phyloP scores from a whole-genome alignment of 2,797 vertebrate species.

The Neosalanx taihuensis region DNA sequence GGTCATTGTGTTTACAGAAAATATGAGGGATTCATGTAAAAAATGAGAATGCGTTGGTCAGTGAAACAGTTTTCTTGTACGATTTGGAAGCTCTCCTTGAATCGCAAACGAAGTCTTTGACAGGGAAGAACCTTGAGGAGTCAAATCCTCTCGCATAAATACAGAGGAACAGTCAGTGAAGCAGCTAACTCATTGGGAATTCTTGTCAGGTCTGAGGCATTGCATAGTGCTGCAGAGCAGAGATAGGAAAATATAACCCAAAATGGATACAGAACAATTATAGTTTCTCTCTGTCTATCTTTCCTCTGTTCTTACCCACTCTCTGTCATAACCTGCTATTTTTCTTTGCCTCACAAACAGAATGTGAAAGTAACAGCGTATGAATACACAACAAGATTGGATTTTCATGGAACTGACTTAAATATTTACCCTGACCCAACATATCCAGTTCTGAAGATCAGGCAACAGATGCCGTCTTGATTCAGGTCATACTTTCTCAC shows the following conservation, averaged over 20 bases:
- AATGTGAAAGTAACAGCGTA: not conserved
- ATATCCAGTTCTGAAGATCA: not conserved
- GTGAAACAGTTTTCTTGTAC: conserved; percentile 36
- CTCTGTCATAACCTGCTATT: conserved; percentile 15
- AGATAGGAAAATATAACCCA: conserved; percentile 75
- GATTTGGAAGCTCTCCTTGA: conserved; percentile 50
- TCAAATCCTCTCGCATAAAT: conserved; percentile 72
- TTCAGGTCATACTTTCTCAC: too few relatives aligned
- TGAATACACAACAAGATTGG: not conserved
- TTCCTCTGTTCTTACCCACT: conserved; percentile 26
- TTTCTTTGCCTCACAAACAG: not conserved
- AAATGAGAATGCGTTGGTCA: not conserved
- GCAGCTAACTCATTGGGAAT: conserved; percentile 76
- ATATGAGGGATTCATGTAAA: not conserved
- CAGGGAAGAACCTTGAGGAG: conserved; percentile 70
- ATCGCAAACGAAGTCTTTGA: conserved; percentile 65
- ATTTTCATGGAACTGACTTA: not conserved
- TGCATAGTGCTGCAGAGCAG: conserved; percentile 69
- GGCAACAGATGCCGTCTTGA: too few relatives aligned
- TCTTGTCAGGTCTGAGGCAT: conserved; percentile 72
- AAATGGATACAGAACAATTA: conserved; percentile 75
- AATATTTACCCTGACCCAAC: not conserved
- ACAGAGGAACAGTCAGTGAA: conserved; percentile 74
- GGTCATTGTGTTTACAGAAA: not conserved
- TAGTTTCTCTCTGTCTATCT: conserved; percentile 43